Percentiles rank a stretch among this genome's conserved stretches.
These are phyloP conservation scores for Ochlodes sylvanus DNA, from an alignment of 2,888 invertebrate species.

Conservation along the genomic window DNA sequence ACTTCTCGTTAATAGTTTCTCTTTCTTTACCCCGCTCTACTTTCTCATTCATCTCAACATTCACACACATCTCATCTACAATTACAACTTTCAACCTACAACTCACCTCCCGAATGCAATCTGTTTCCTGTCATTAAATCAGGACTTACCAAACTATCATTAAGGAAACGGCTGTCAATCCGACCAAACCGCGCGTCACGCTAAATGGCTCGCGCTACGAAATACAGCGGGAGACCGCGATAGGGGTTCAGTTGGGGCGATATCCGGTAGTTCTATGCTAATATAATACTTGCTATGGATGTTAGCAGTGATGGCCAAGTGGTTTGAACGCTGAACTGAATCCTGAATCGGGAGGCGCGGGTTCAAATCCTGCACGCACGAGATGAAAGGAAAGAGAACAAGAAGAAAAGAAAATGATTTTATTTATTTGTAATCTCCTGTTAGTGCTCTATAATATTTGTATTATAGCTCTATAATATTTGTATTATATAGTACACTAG, in stretches of 20 bases:
- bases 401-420: no score
- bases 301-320: no score
- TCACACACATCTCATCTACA: background rate
- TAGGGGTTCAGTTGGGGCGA: slow-evolving; percentile 44
- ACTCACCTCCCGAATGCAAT: slow-evolving; percentile 28
- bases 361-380: no score
- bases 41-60: background rate
- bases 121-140: slow-evolving; percentile 59
- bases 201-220: slow-evolving; percentile 81
- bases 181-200: slow-evolving; percentile 80
- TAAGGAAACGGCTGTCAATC: slow-evolving; percentile 73
- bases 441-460: no score
- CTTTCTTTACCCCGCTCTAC: no score
- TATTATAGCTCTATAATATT: no score
- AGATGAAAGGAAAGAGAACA: no score
- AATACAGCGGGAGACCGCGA: slow-evolving; percentile 52
- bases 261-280: slow-evolving; percentile 3
- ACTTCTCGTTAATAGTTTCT: no score
- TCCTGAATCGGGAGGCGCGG: no score
- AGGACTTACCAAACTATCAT: slow-evolving; percentile 68
- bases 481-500: no score
- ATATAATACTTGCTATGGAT: background rate
- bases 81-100: slow-evolving; percentile 2
- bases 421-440: no score
- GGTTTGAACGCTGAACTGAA: no score